Percentiles rank a stretch among this genome's conserved stretches.
phyloP scores from a whole-genome alignment of 1,140 invertebrate genomes.

The Aricia agestis region DNA sequence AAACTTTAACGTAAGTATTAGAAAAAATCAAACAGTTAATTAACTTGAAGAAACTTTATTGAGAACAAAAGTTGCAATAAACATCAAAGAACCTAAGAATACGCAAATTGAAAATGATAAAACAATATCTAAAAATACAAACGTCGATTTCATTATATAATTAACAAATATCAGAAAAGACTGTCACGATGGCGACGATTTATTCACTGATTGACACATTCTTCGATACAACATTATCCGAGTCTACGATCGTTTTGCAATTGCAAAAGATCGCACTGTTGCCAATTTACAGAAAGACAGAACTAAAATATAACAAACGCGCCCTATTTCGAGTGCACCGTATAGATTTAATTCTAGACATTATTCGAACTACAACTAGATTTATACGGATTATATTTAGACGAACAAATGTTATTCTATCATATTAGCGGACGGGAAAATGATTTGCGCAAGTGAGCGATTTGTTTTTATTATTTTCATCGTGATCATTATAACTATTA shows the following conservation, averaged over 20 bases:
- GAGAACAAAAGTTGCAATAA: too few species aligned
- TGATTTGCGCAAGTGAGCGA: conserved; percentile 9
- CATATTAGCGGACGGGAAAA: conserved; percentile 2
- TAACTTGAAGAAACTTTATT: too few species aligned
- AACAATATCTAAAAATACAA: neutral
- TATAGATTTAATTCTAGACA: conserved; percentile 71
- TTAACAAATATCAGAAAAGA: neutral
- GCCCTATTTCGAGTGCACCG: conserved; percentile 70
- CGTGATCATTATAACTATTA: neutral
- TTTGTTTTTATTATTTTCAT: conserved; percentile 9
- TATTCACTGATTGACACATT: neutral
- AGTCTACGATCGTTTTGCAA: conserved; percentile 59
- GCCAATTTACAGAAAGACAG: conserved; percentile 76
- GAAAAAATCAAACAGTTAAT: too few species aligned
- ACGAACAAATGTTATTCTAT: conserved; percentile 23
- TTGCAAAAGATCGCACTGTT: conserved; percentile 68
- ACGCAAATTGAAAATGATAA: neutral
- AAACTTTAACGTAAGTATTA: too few species aligned
- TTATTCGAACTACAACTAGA: conserved; percentile 43
- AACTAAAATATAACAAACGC: conserved; percentile 74
- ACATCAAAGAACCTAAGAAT: too few species aligned
- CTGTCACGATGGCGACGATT: neutral
- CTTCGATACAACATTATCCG: conserved; percentile 1
- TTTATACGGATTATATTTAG: conserved; percentile 34
- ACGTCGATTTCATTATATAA: neutral